Evolutionary conservation across 2,888 invertebrate species (phyloP), one percentile per base, ranked within the genome.

Genomic region (Cosmopolites sordidus): DNA sequence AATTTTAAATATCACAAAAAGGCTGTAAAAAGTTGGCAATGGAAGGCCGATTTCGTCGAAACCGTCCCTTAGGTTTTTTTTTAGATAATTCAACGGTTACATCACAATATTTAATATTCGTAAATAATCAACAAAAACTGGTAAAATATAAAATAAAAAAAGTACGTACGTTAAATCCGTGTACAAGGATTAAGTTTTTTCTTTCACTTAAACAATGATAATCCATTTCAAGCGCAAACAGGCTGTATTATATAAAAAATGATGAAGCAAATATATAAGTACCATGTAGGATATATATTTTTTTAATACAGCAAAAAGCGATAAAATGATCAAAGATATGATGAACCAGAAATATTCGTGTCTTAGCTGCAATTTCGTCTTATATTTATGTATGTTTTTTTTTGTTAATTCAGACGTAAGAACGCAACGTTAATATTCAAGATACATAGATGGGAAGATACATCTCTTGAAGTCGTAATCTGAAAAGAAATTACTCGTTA

Each of bases 21-120:
- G 50, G 55, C 55, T 60, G 63, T 62, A 58, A 62, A 22, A 22
- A 63, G 58, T 62, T 62, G 63, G 61, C 62, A 62, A 58, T 58
- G 16, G 15, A 40, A n/a, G 11, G 12, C 5, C 33, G n/a, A 33
- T 11, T 33, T 33, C 33, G 3, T 33, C 11, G 33, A 33, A 33
- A 12, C 11, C 33, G 33, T 11, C 12, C n/a, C n/a, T n/a, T 33
- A 33, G 5, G 5, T 27, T 27, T 27, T 27, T 27, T 27, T n/a
- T n/a, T n/a, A n/a, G n/a, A n/a, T 27, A 27, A 33, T 33, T 33
- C n/a, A 33, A 33, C 12, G 11, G 12, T 33, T 33, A 33, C 33
- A 33, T 33, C n/a, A 33, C 33, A 33, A 33, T 33, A 33, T 33
- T 33, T n/a, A 33, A 33, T 11, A 12, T 33, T 33, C n/a, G 33